Evolutionary conservation across 1,140 invertebrate genomes (phyloP).

Genomic region (Conus betulinus): DNA sequence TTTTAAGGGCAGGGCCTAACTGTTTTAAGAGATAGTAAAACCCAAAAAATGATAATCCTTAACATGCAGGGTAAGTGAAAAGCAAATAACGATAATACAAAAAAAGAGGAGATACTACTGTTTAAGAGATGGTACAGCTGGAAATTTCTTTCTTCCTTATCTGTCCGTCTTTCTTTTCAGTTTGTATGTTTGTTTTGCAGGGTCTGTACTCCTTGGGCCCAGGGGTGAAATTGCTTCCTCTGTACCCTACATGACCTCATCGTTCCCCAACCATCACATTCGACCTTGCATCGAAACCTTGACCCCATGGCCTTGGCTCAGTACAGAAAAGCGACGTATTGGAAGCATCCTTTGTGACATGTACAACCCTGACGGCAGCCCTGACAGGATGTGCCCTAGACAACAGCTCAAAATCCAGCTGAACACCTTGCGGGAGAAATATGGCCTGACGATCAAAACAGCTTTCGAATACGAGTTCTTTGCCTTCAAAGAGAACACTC

Average conservation of each 20-base stretch:
- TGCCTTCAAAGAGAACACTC: constrained; percentile 32
- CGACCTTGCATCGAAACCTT: constrained; percentile 28
- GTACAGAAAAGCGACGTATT: background rate
- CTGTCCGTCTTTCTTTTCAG: too few relatives aligned
- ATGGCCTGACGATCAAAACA: constrained; percentile 34
- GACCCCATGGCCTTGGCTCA: constrained; percentile 23
- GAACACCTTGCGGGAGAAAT: constrained; percentile 17
- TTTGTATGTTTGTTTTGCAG: background rate
- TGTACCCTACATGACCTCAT: background rate
- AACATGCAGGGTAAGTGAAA: too few relatives aligned
- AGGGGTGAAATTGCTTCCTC: background rate
- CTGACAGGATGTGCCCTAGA: constrained; percentile 7
- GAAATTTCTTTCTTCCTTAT: too few relatives aligned
- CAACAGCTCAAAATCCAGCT: constrained; percentile 9
- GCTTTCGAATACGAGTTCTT: constrained; percentile 42
- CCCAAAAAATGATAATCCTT: too few relatives aligned
- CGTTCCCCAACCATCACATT: background rate
- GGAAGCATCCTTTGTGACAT: constrained; percentile 31
- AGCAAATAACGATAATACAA: too few relatives aligned
- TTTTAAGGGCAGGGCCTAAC: too few relatives aligned
- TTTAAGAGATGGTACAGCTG: too few relatives aligned
- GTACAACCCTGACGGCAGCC: constrained; percentile 6
- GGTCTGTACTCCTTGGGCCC: background rate
- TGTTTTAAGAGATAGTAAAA: too few relatives aligned
- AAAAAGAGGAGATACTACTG: too few relatives aligned